Conservation (phyloP, 1,140 invertebrate species). For the Sesamia nonagrioides region DNA sequence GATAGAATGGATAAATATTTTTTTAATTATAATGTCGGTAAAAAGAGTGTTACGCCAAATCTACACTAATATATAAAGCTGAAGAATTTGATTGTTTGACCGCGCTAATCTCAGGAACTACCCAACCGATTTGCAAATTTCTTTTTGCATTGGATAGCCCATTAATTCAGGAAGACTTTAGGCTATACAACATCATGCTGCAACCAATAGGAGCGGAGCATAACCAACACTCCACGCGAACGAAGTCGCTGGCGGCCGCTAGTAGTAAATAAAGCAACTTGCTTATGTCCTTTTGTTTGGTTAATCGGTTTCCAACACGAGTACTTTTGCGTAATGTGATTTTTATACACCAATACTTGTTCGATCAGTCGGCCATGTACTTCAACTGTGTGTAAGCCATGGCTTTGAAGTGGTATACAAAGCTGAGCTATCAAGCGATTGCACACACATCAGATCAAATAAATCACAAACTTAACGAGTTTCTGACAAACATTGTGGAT, state of each 20-base stretch:
- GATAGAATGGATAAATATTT: conserved; percentile 10
- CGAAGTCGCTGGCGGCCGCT: no score
- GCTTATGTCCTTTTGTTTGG: background rate
- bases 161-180: no score
- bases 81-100: no score
- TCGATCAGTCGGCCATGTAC: conserved; percentile 14
- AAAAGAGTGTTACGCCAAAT: background rate
- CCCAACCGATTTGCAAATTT: no score
- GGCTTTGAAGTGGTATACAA: conserved; percentile 71
- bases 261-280: conserved; percentile 18
- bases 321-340: conserved; percentile 17
- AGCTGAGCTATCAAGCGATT: conserved; percentile 72
- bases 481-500: conserved; percentile 78
- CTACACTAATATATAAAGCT: no score
- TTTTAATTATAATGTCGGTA: conserved; percentile 13
- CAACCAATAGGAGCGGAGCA: no score
- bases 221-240: no score
- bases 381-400: conserved; percentile 42
- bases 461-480: conserved; percentile 80
- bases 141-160: no score
- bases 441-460: conserved; percentile 77
- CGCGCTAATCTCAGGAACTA: no score
- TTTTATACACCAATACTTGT: conserved; percentile 23
- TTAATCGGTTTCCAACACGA: conserved; percentile 30
- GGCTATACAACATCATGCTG: no score